Conservation (phyloP, 2,113 vertebrate genomes). For the Elephas maximus region DNA sequence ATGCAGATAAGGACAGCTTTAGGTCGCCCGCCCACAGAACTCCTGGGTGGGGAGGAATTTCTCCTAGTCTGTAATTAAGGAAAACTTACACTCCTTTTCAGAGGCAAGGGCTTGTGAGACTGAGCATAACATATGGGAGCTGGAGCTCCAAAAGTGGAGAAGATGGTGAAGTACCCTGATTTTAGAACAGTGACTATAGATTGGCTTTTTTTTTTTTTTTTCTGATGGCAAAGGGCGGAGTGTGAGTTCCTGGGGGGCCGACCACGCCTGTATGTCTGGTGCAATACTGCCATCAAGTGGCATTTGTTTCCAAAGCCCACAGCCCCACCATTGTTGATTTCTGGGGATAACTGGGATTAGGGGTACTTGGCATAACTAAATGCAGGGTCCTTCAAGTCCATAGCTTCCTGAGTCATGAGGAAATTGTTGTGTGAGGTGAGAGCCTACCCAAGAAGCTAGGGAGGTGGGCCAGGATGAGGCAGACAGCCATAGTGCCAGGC, state of each 20-base stretch:
- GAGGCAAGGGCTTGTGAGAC: not conserved
- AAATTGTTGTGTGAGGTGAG: fast-evolving
- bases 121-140: not conserved
- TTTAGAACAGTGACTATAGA: not conserved
- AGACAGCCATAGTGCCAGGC: not conserved
- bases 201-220: not conserved
- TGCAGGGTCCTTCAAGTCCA: no score
- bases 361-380: not conserved
- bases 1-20: no score
- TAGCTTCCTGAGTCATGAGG: no score
- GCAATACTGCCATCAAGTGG: not conserved
- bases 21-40: no score
- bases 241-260: not conserved
- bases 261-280: not conserved
- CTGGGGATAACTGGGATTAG: not conserved
- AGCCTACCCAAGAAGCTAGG: fast-evolving
- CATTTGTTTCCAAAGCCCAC: fast-evolving
- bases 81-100: fast-evolving
- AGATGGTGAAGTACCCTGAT: not conserved
- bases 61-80: no score
- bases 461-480: not conserved
- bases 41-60: no score
- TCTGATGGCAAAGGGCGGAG: not conserved
- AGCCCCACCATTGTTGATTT: not conserved
- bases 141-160: not conserved